These are phyloP conservation scores for Axis porcinus DNA, from an alignment of 2,113 vertebrate genomes.

Conservation along the genomic window DNA sequence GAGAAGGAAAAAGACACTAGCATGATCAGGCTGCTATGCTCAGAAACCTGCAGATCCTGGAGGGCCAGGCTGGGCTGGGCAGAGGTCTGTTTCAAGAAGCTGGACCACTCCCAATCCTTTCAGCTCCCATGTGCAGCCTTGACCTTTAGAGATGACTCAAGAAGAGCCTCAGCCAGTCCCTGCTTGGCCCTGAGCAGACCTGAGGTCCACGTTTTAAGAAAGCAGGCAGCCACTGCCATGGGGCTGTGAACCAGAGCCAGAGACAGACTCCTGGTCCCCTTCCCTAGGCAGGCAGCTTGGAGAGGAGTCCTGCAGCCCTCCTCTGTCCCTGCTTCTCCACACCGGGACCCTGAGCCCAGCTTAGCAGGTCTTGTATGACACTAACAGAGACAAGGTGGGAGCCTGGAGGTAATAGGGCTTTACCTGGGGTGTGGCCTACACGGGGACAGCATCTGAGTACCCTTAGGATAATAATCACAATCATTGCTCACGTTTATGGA, in stretches of 20 bases:
- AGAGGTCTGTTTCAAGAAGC: background rate
- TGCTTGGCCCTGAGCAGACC: background rate
- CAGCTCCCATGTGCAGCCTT: background rate
- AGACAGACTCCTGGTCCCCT: background rate
- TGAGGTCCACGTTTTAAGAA: background rate
- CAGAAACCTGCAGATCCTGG: background rate
- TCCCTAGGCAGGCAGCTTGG: background rate
- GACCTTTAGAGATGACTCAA: background rate
- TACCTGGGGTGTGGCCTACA: background rate
- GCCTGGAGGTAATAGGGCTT: background rate
- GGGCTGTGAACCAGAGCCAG: background rate
- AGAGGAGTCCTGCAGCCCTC: background rate
- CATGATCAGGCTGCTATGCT: background rate
- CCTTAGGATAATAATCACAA: background rate
- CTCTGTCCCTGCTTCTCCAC: background rate
- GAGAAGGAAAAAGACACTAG: background rate
- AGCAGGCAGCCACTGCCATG: accelerated
- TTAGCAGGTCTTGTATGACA: background rate
- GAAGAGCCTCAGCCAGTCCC: background rate
- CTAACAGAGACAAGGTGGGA: background rate
- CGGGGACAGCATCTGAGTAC: background rate
- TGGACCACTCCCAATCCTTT: background rate
- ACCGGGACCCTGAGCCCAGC: background rate
- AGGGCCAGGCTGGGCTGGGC: background rate
- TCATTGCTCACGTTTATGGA: background rate